Evolutionary conservation across 2,888 invertebrate species (phyloP).

Genomic region (Limnephilus lunatus): DNA sequence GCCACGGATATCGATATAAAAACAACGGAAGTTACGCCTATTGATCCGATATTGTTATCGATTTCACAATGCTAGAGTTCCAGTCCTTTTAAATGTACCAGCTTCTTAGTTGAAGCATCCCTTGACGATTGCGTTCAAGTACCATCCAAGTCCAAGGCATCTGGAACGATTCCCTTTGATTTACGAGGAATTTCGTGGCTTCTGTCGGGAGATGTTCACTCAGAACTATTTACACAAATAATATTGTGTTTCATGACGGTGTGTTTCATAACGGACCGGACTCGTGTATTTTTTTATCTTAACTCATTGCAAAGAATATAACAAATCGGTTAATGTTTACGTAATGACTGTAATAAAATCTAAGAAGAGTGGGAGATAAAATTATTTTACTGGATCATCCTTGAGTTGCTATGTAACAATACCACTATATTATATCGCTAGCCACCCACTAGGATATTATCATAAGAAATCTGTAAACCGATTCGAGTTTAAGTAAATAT

Average conservation of each 20-base stretch:
- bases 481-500: not conserved
- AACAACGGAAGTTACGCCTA: too few relatives aligned
- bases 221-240: not conserved
- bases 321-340: not conserved
- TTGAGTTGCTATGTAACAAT: not conserved
- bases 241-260: not conserved
- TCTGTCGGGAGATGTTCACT: slow-evolving; percentile 24
- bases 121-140: not conserved
- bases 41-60: too few relatives aligned
- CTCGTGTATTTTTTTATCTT: not conserved
- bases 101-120: not conserved
- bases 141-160: not conserved
- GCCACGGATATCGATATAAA: too few relatives aligned
- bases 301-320: not conserved
- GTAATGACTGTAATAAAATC: slow-evolving; percentile 2
- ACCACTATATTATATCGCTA: not conserved
- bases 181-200: not conserved
- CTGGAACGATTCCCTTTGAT: slow-evolving; percentile 1
- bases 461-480: not conserved
- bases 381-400: not conserved
- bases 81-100: not conserved
- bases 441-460: not conserved
- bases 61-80: too few relatives aligned
- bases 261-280: not conserved
- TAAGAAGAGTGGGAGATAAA: not conserved